Base-by-base conservation (phyloP, 1,140 invertebrate species). In the Ceratosolen solmsi region DNA sequence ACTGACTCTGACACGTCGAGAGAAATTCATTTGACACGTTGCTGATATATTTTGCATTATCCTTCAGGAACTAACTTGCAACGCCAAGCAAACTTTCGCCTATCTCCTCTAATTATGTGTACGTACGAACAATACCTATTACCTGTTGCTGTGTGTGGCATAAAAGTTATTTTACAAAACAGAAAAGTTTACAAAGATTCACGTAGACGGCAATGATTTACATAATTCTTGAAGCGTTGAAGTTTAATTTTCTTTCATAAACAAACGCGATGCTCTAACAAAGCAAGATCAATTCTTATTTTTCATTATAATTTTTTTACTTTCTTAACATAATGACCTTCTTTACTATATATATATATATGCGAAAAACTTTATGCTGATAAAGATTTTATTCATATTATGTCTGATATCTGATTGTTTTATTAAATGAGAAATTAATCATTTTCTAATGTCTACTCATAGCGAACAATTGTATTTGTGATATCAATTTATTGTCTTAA, bases 261-360 rank as follows among this genome's bases (percentile, higher is more conserved):
- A 60, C 13, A 60, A 60, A 30, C 30, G 2, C 27, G 58, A 60
- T 56, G 27, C 25, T 30, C 25, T 15, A 60, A 60, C 20, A 22
- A 56, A 56, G 54, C n/a, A 56, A 56, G 54, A 56, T 56, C n/a
- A n/a, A 56, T 8, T 56, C n/a, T 56, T 56, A 46, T 46, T 46
- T 46, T 46, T 46, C 41, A 46, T 13, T 46, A 46, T 46, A 46
- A 46, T 13, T 13, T 7, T n/a, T n/a, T 13, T 13, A 46, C 41
- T 46, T 46, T 46, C 41, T 46, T 46, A 46, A 13, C 41, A 46
- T 13, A 46, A 46, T 46, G 41, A 46, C 41, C 13, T 46, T 46
- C 13, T 46, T 46, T 46, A 13, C 13, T 46, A 7, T 46, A 7
- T 7, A 46, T 46, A 46, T 13, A 46, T 46, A 46, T 7, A 46